Evolutionary conservation across 1,140 invertebrate genomes (phyloP).

Genomic region (Aphidius gifuensis): DNA sequence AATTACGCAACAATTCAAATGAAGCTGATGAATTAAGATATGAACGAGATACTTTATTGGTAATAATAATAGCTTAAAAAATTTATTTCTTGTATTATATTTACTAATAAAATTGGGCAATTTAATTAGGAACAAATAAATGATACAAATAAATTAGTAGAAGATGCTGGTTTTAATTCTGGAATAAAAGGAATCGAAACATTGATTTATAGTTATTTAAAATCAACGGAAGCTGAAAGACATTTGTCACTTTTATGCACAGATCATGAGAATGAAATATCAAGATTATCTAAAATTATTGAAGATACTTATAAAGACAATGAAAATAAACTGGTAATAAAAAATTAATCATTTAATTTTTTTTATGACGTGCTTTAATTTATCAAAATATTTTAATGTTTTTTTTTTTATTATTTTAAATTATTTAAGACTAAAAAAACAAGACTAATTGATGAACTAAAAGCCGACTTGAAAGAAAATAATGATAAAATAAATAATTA

Average conservation of each 20-base stretch:
- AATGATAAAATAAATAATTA: slow-evolving; percentile 12
- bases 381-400: not conserved
- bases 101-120: not conserved
- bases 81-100: not conserved
- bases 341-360: not conserved
- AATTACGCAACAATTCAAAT: not conserved
- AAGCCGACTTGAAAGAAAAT: slow-evolving; percentile 4
- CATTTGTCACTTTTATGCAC: slow-evolving; percentile 7
- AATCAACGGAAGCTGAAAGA: slow-evolving; percentile 9
- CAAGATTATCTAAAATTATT: slow-evolving; percentile 10
- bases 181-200: slow-evolving; percentile 11
- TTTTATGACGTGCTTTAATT: not conserved
- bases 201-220: slow-evolving; percentile 6
- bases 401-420: not conserved
- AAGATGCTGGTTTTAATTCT: not conserved
- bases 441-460: slow-evolving; percentile 7
- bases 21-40: not conserved
- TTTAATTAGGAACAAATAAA: slow-evolving; percentile 11
- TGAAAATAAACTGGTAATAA: slow-evolving; percentile 7
- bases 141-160: slow-evolving; percentile 1
- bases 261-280: slow-evolving; percentile 13
- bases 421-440: slow-evolving; percentile 1
- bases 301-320: slow-evolving; percentile 8
- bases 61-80: not conserved
- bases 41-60: slow-evolving; percentile 15